These are phyloP conservation scores for Sycophila sp. DNA, from an alignment of 1,140 invertebrate genomes.

Conservation along the genomic window DNA sequence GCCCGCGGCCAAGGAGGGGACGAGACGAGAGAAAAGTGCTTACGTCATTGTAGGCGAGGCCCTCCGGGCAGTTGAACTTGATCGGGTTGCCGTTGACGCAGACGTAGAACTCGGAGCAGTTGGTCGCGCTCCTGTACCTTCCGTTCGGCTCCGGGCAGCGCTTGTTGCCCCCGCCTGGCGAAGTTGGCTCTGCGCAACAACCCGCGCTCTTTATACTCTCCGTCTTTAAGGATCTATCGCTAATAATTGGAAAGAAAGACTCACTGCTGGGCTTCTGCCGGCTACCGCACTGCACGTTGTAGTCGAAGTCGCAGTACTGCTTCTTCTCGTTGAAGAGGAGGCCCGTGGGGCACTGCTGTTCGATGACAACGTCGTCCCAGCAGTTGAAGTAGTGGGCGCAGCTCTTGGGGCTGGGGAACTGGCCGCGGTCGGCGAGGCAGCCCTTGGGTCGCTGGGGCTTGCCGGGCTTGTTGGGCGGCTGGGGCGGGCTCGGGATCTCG, in stretches of 20 bases:
- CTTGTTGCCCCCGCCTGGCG: slow-evolving; percentile 62
- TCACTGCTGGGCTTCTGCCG: slow-evolving; percentile 55
- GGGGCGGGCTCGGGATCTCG: slow-evolving; percentile 30
- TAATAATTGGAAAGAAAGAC: neutral
- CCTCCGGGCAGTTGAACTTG: slow-evolving; percentile 71
- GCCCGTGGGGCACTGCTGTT: slow-evolving; percentile 72
- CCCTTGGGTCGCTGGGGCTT: slow-evolving; percentile 45
- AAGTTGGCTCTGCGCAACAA: slow-evolving; percentile 50
- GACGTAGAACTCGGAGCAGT: slow-evolving; percentile 75
- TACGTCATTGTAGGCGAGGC: slow-evolving; percentile 74
- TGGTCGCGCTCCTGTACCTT: slow-evolving; percentile 69
- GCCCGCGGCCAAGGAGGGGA: no score
- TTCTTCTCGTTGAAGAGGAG: slow-evolving; percentile 71
- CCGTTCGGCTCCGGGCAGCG: slow-evolving; percentile 65
- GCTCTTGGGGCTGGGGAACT: slow-evolving; percentile 70
- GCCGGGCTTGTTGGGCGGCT: slow-evolving; percentile 18
- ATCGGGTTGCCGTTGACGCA: slow-evolving; percentile 70
- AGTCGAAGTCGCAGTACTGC: slow-evolving; percentile 72
- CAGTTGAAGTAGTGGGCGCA: slow-evolving; percentile 76
- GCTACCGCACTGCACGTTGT: slow-evolving; percentile 72
- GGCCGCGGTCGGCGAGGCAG: slow-evolving; percentile 63
- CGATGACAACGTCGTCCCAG: slow-evolving; percentile 75
- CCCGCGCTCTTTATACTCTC: neutral
- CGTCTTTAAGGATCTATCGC: neutral
- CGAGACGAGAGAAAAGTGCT: no score